Base-by-base conservation (phyloP, 2,113 vertebrate genomes). In the Pagrus major region DNA sequence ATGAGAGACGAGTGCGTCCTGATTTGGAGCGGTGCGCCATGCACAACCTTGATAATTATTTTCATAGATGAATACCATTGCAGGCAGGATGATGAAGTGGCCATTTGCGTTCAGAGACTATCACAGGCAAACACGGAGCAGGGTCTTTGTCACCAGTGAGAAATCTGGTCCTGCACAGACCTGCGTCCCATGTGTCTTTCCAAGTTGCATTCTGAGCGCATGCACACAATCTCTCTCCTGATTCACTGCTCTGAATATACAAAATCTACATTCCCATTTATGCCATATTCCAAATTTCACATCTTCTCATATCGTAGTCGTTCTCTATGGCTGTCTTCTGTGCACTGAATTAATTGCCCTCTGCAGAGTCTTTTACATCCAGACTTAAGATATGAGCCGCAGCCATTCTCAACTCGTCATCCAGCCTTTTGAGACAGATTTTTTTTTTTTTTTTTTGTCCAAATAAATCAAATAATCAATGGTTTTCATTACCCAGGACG, bases 41-140 rank as follows among this genome's bases (percentile, higher is more conserved):
- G 85, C 95, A 95, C 96, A 95, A 95, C 96, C 96, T 97, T 96
- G 95, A 97, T 98, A 96, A 97, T 98, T 96, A 97, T 99, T 99
- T 98, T 96, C 94, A 94, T 96, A 88, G 97, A 97, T 98, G 97
- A 97, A 96, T 96, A 94, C 96, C 94, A 92, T 94, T 92, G 94
- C 93, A 95, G 96, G 95, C 95, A 96, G 96, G 93, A 97, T 99
- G 98, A 99, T 99, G 95, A 96, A 99, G 96, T 96, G 94, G 94
- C 96, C 94, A 93, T 96, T 95, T 94, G 88, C 78, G 93, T 92
- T 92, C 81, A 69, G 76, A 46, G 94, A 93, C 97, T 97, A 97
- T 97, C 97, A 92, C 95, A 95, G 89, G 90, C 93, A 91, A 93
- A 92, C 96, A 97, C 46, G 20, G 86, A 90, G 80, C 69, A 1